These are phyloP conservation scores for Lerista edwardsae DNA, from an alignment of 2,797 vertebrate species.

Conservation along the genomic window DNA sequence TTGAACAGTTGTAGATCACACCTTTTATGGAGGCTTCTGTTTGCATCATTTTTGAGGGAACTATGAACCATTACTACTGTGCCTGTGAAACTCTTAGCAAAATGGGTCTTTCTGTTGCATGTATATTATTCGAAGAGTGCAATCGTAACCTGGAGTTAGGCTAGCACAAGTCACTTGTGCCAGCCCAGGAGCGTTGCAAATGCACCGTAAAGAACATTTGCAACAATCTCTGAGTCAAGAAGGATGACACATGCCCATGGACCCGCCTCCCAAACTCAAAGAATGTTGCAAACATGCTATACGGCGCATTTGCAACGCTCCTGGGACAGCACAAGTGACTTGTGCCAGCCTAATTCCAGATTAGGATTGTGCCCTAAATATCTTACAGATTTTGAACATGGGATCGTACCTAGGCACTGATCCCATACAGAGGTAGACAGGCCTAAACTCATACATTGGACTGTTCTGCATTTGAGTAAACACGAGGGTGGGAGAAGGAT, in stretches of 20 bases:
- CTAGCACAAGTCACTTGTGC: too few species aligned
- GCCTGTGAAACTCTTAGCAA: background rate
- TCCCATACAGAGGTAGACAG: constrained; percentile 29
- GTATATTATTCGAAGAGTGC: constrained; percentile 8
- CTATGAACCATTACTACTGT: background rate
- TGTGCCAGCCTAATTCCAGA: too few species aligned
- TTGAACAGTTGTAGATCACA: background rate
- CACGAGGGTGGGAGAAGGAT: background rate
- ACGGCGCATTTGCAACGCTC: too few species aligned
- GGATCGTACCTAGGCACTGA: constrained; percentile 11
- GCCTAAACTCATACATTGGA: background rate
- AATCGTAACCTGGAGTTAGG: too few species aligned
- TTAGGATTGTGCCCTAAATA: background rate
- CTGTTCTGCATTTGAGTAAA: background rate
- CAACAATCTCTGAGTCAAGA: too few species aligned
- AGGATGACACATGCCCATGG: too few species aligned
- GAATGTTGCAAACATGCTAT: too few species aligned
- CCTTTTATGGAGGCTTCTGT: background rate
- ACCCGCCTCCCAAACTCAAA: too few species aligned
- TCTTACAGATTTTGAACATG: constrained; percentile 26
- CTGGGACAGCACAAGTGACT: too few species aligned
- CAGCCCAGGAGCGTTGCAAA: too few species aligned
- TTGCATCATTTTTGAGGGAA: background rate
- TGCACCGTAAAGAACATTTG: too few species aligned
- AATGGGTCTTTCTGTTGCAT: constrained; percentile 7